Evolutionary conservation across 2,797 vertebrate species (phyloP).

Genomic region (Typhlichthys subterraneus): DNA sequence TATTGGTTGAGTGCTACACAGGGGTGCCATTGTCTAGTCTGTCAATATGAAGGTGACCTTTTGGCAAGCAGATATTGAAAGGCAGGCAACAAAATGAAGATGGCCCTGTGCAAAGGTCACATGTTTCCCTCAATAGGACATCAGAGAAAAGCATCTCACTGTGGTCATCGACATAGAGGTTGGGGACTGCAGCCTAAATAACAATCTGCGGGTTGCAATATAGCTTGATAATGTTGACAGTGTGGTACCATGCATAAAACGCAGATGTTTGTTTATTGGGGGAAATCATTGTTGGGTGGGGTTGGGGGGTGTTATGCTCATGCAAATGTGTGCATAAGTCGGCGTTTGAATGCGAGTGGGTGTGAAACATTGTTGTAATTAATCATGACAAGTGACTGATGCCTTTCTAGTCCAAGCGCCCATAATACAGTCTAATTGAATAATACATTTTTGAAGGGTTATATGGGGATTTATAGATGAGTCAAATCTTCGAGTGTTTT

Average conservation of each 20-base stretch:
- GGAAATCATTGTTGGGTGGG: neutral
- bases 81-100: conserved; percentile 76
- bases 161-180: conserved; percentile 49
- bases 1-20: conserved; percentile 37
- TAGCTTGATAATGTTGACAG: conserved; percentile 32
- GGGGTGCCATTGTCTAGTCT: conserved; percentile 44
- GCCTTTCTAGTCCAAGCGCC: conserved; percentile 36
- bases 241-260: conserved; percentile 29
- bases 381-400: conserved; percentile 56
- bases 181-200: conserved; percentile 26
- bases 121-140: conserved; percentile 70
- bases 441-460: conserved; percentile 40
- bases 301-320: neutral
- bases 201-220: conserved; percentile 28
- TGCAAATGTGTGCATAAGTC: conserved; percentile 17
- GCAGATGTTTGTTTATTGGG: conserved; percentile 18
- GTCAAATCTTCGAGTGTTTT: conserved; percentile 17
- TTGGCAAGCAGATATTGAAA: conserved; percentile 56
- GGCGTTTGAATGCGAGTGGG: conserved; percentile 4
- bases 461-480: conserved; percentile 29
- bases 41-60: conserved; percentile 72
- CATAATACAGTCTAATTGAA: conserved; percentile 27
- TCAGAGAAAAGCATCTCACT: conserved; percentile 59
- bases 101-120: conserved; percentile 73
- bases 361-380: conserved; percentile 49